Percentiles rank a stretch among this genome's conserved stretches.
phyloP scores from a whole-genome alignment of 2,888 invertebrate genomes.

The Parapristionchus giblindavisi region DNA sequence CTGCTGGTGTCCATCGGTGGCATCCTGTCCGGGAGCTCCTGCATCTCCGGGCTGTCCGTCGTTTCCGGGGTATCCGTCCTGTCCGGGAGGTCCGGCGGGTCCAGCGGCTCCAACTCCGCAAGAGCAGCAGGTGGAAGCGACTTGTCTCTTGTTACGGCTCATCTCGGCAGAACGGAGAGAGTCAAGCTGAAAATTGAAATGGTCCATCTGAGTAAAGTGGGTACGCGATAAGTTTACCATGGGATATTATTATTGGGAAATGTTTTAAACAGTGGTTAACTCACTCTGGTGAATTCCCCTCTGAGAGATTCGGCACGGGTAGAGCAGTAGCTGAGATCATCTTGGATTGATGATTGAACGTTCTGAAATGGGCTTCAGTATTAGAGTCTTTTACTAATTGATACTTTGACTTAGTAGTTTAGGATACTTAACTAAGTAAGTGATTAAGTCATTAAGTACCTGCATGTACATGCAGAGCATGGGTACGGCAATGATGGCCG shows the following conservation, averaged over 20 bases:
- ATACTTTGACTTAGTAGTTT: too few species aligned
- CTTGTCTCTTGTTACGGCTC: constrained; percentile 12
- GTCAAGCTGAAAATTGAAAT: constrained; percentile 18
- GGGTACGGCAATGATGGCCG: constrained; percentile 54
- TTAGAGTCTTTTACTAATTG: too few species aligned
- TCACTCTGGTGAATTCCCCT: constrained; percentile 58
- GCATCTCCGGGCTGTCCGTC: constrained; percentile 36
- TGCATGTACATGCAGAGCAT: constrained; percentile 60
- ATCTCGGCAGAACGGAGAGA: constrained; percentile 13
- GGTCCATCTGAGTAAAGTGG: neutral
- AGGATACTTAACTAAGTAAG: neutral
- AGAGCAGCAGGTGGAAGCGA: constrained; percentile 33
- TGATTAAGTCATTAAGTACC: neutral
- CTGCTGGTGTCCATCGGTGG: neutral
- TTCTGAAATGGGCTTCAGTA: constrained; percentile 66
- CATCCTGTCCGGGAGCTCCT: constrained; percentile 28
- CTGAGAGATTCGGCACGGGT: constrained; percentile 60
- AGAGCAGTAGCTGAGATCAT: constrained; percentile 65
- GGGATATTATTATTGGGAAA: too few species aligned
- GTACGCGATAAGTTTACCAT: too few species aligned
- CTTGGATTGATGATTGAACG: constrained; percentile 63
- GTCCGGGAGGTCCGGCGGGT: constrained; percentile 32
- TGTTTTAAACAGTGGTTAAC: neutral
- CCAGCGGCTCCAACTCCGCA: constrained; percentile 36
- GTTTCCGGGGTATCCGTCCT: constrained; percentile 35